A percentile compares a stretch with the other conserved stretches of the same genome.
phyloP scores from a whole-genome alignment of 2,888 invertebrate species.

The Parochlus steinenii region DNA sequence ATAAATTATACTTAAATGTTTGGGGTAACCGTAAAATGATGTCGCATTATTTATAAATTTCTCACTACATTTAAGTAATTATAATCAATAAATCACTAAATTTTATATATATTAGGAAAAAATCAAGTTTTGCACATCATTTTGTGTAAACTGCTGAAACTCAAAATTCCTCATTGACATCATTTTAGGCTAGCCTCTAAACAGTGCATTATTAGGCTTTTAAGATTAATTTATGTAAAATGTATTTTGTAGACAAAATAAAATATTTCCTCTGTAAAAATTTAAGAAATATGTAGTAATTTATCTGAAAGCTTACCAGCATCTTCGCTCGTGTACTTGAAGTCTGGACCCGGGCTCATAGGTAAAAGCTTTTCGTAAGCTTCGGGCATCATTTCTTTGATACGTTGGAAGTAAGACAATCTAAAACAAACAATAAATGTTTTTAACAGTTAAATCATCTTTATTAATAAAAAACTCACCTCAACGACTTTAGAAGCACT shows the following conservation, averaged over 20 bases:
- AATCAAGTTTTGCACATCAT: too few relatives aligned
- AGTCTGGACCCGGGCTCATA: conserved; percentile 65
- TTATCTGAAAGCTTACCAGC: conserved; percentile 54
- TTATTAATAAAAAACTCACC: conserved; percentile 41
- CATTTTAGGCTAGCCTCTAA: conserved; percentile 3
- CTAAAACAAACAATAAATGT: conserved; percentile 33
- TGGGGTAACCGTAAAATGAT: too few relatives aligned
- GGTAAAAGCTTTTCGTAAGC: conserved; percentile 74
- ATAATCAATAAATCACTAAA: too few relatives aligned
- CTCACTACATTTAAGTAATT: too few relatives aligned
- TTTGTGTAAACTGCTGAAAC: too few relatives aligned
- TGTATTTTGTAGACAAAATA: neutral
- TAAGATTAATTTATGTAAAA: neutral
- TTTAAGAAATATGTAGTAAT: neutral
- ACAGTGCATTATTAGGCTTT: neutral
- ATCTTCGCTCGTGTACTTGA: conserved; percentile 81
- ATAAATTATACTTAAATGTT: too few relatives aligned
- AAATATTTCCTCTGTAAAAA: neutral
- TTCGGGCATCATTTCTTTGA: conserved; percentile 83
- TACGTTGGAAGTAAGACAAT: conserved; percentile 85
- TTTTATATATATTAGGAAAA: too few relatives aligned
- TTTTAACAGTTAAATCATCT: too few relatives aligned
- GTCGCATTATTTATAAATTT: too few relatives aligned
- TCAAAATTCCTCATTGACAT: too few relatives aligned
- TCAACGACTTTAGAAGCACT: conserved; percentile 73